Evolutionary conservation across 2,113 vertebrate species (phyloP).

Genomic region (Anarrhichthys ocellatus): DNA sequence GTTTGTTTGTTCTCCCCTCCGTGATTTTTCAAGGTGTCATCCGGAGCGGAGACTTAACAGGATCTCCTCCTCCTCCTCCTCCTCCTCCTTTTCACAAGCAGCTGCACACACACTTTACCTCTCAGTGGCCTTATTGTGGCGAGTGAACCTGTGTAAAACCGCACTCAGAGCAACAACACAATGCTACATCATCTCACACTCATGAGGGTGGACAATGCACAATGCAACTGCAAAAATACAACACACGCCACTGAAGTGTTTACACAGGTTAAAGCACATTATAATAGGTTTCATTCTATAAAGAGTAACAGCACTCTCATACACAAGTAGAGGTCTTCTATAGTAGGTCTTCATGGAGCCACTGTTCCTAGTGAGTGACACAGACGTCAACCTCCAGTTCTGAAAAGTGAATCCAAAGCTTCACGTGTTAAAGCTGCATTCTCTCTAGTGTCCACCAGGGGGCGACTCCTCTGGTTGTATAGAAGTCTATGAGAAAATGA

Average conservation of each 20-base stretch:
- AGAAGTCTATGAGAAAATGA: no score
- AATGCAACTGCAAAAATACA: background rate
- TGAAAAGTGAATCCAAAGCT: no score
- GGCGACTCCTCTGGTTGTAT: no score
- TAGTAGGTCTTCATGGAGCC: background rate
- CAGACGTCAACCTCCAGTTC: no score
- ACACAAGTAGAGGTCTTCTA: background rate
- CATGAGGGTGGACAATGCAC: background rate
- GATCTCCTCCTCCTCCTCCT: conserved; percentile 34
- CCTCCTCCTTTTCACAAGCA: conserved; percentile 29
- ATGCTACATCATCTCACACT: background rate
- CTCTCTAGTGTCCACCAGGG: no score
- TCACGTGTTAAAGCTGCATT: no score
- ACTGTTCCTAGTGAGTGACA: background rate
- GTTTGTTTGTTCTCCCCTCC: conserved; percentile 41
- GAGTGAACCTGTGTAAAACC: conserved; percentile 14
- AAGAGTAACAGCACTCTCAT: background rate
- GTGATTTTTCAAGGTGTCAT: conserved; percentile 33
- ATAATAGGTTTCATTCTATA: background rate
- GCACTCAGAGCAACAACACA: background rate
- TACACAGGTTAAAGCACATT: background rate
- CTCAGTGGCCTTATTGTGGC: conserved; percentile 34
- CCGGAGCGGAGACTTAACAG: conserved; percentile 28
- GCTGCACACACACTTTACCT: conserved; percentile 39
- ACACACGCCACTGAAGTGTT: background rate